phyloP scores from a whole-genome alignment of 2,888 invertebrate genomes.

The Lissocephala sabroskyi region DNA sequence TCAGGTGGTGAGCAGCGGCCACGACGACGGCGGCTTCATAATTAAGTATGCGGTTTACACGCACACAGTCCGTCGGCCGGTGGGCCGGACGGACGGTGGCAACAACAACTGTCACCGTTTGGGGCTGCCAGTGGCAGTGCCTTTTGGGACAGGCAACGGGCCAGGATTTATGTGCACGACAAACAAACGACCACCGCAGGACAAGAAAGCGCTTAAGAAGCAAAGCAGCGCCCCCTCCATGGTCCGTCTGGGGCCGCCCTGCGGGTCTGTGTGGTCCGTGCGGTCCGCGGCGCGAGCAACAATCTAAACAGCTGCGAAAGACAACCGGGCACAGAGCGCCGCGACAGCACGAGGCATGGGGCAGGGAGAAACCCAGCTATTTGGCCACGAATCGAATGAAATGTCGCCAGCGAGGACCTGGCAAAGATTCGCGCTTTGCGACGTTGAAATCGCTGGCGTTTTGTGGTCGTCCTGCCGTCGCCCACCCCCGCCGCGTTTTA shows the following conservation, averaged over 20 bases:
- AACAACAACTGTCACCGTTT: constrained; percentile 50
- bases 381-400: constrained; percentile 59
- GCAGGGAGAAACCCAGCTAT: constrained; percentile 41
- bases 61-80: constrained; percentile 14
- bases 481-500: constrained; percentile 53
- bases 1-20: background rate
- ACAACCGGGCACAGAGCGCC: constrained; percentile 28
- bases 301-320: constrained; percentile 56
- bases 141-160: constrained; percentile 61
- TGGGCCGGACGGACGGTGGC: constrained; percentile 4
- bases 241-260: too few species aligned
- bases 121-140: constrained; percentile 60
- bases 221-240: too few species aligned
- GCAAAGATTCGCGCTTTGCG: constrained; percentile 5
- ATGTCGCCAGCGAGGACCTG: constrained; percentile 30
- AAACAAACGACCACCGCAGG: constrained; percentile 70
- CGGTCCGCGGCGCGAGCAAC: constrained; percentile 29
- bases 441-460: constrained; percentile 48
- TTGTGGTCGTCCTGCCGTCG: constrained; percentile 8
- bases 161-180: constrained; percentile 67
- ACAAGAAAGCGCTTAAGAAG: constrained; percentile 66
- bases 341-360: constrained; percentile 12
- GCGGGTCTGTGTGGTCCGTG: too few species aligned
- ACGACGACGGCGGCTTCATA: constrained; percentile 43
- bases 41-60: constrained; percentile 62